Percentiles rank a stretch among this genome's conserved stretches.
phyloP scores from a whole-genome alignment of 1,140 invertebrate species.

The Paraescarpia echinospica region DNA sequence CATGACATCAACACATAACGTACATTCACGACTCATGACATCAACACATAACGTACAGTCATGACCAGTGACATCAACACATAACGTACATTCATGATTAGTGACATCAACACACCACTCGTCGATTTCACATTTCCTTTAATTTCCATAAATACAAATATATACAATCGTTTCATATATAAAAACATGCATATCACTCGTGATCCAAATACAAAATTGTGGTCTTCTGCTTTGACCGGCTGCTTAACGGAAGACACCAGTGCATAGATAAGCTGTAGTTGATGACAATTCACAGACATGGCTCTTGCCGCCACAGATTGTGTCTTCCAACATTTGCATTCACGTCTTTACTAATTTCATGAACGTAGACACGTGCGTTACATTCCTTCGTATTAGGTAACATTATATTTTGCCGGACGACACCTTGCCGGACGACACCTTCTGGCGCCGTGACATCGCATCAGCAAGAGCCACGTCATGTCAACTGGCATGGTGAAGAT shows the following conservation, averaged over 20 bases:
- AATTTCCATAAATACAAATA: not conserved
- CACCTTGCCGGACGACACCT: too few species aligned
- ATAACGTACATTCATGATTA: too few species aligned
- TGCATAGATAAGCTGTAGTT: not conserved
- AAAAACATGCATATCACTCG: not conserved
- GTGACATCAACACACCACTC: not conserved
- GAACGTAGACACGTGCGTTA: too few species aligned
- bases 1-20: too few species aligned
- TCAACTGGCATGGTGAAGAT: too few species aligned
- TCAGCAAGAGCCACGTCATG: not conserved
- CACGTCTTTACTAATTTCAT: not conserved
- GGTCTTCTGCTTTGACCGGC: not conserved
- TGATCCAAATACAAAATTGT: not conserved
- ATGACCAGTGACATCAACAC: too few species aligned
- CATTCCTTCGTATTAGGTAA: too few species aligned
- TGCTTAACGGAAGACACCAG: not conserved
- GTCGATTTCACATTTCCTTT: not conserved
- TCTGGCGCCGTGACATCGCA: not conserved
- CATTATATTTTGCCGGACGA: too few species aligned
- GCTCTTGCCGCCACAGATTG: not conserved
- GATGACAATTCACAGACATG: not conserved
- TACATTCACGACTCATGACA: too few species aligned
- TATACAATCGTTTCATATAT: not conserved
- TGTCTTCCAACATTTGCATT: not conserved
- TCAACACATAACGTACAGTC: too few species aligned